These are phyloP conservation scores for Gymnogyps californianus DNA, from an alignment of 2,113 vertebrate genomes.

Conservation along the genomic window DNA sequence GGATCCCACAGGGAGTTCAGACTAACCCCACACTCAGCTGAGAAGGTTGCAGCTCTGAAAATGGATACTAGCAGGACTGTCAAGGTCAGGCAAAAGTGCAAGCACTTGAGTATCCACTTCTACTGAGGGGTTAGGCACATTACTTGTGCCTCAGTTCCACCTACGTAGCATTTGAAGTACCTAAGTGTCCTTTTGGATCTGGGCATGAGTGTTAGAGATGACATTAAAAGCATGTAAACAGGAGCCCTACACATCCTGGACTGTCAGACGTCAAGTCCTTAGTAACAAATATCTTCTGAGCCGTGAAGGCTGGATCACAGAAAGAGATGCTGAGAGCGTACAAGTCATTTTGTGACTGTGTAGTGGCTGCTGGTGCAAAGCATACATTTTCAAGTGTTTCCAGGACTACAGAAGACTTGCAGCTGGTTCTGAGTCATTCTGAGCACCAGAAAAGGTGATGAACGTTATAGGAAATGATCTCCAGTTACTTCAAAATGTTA, in stretches of 20 bases:
- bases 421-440: slow-evolving; percentile 62
- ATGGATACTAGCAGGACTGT: neutral
- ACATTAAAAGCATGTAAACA: neutral
- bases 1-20: neutral
- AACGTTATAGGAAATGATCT: slow-evolving; percentile 29
- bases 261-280: neutral
- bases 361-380: neutral
- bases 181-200: neutral
- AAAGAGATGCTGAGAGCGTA: neutral
- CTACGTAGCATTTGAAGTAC: neutral
- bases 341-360: neutral
- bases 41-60: neutral
- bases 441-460: slow-evolving; percentile 38
- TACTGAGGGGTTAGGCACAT: neutral
- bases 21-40: neutral
- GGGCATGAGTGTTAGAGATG: neutral
- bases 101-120: neutral
- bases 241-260: neutral
- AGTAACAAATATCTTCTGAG: neutral
- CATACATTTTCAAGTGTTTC: slow-evolving; percentile 20
- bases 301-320: neutral
- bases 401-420: slow-evolving; percentile 19
- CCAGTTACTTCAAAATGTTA: slow-evolving; percentile 45
- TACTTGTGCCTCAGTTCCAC: neutral
- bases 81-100: neutral